phyloP scores from a whole-genome alignment of 2,113 vertebrate species.

The Pachycephala philippinensis region DNA sequence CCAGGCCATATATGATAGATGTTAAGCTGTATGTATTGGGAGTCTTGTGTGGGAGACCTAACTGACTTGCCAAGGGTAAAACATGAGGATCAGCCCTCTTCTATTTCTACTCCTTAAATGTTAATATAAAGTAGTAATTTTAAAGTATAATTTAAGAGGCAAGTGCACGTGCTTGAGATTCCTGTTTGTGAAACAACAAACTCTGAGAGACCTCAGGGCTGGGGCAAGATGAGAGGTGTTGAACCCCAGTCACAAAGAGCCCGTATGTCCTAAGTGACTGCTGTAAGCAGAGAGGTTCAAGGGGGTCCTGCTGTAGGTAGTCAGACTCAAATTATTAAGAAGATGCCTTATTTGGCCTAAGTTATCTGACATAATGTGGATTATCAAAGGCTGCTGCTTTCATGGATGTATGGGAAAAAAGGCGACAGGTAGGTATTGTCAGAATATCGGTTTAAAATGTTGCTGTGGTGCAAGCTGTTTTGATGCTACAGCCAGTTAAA shows the following conservation, averaged over 20 bases:
- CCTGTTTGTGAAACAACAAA: background rate
- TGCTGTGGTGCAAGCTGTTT: background rate
- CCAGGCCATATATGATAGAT: background rate
- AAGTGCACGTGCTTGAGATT: background rate
- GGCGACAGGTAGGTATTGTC: background rate
- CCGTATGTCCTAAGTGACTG: background rate
- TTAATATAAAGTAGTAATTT: background rate
- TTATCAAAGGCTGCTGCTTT: background rate
- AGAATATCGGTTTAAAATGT: background rate
- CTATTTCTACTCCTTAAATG: background rate
- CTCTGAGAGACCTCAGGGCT: background rate
- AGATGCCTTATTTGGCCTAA: background rate
- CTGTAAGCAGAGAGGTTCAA: background rate
- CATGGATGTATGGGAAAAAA: background rate
- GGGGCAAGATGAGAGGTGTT: rapidly evolving
- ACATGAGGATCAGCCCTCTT: background rate
- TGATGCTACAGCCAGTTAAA: background rate
- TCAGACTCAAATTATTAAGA: background rate
- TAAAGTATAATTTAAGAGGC: background rate
- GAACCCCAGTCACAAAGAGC: background rate
- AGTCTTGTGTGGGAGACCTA: background rate
- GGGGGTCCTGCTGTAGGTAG: background rate
- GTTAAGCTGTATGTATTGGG: background rate
- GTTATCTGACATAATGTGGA: background rate
- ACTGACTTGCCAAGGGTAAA: background rate